These are phyloP conservation scores for Acrocephalus arundinaceus DNA, from an alignment of 2,113 vertebrate genomes.

Conservation along the genomic window DNA sequence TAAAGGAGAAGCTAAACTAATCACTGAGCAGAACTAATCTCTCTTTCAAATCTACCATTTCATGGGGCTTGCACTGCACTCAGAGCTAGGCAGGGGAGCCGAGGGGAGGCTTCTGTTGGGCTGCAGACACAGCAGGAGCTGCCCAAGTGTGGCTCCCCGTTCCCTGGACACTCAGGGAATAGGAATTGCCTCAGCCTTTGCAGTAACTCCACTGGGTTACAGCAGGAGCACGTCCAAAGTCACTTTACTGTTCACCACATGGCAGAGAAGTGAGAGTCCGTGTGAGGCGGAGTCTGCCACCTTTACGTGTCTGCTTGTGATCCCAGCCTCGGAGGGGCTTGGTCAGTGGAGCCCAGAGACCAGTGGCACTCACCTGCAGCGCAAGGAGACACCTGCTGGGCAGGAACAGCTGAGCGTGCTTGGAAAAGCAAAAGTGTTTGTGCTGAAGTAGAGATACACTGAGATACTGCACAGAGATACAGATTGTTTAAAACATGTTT, in stretches of 20 bases:
- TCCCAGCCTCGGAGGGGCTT: background rate
- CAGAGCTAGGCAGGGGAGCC: background rate
- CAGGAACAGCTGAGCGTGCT: background rate
- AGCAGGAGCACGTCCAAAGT: background rate
- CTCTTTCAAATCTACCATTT: background rate
- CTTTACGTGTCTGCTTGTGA: background rate
- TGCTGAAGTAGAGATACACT: too few relatives aligned
- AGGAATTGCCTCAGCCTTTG: background rate
- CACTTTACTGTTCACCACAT: background rate
- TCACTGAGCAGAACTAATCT: slow-evolving; percentile 16
- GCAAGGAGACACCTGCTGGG: background rate
- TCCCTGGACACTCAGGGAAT: accelerated
- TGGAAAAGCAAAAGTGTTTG: background rate
- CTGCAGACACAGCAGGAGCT: background rate
- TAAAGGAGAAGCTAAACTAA: background rate
- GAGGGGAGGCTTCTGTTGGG: background rate
- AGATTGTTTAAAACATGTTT: background rate
- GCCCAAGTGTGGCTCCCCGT: accelerated
- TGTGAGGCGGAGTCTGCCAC: background rate
- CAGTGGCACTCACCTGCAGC: background rate
- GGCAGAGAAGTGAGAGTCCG: background rate
- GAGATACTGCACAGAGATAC: background rate
- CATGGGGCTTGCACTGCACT: background rate
- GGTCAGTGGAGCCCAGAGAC: background rate
- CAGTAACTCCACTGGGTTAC: background rate